Percentiles rank a stretch among this genome's conserved stretches.
Conservation (phyloP, 2,797 vertebrate species). For the Enteromius thamalakanensis region DNA sequence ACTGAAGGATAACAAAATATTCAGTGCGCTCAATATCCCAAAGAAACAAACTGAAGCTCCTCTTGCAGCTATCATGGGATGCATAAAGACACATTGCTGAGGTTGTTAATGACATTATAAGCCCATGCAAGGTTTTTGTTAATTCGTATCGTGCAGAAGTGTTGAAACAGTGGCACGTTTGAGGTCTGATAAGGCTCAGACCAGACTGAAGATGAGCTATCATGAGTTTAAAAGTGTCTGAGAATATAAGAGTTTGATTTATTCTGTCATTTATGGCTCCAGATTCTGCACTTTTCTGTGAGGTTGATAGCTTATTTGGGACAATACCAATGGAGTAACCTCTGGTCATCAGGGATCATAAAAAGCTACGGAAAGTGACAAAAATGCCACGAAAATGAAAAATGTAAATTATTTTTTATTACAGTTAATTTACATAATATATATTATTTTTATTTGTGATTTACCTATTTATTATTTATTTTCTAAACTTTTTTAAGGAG, state of each 20-base stretch:
- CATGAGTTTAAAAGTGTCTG: slow-evolving; percentile 66
- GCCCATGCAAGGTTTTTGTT: background rate
- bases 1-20: slow-evolving; percentile 55
- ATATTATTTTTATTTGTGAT: background rate
- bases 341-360: background rate
- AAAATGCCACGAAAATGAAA: background rate
- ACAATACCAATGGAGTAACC: background rate
- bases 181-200: background rate
- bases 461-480: background rate
- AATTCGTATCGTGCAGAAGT: background rate
- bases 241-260: slow-evolving; percentile 60
- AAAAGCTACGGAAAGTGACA: background rate
- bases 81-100: background rate
- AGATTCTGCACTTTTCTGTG: slow-evolving; percentile 53
- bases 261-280: slow-evolving; percentile 56
- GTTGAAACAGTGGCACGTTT: background rate
- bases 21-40: slow-evolving; percentile 7
- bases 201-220: slow-evolving; percentile 1
- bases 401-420: background rate
- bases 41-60: slow-evolving; percentile 6
- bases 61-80: slow-evolving; percentile 25
- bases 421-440: background rate
- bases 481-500: no score
- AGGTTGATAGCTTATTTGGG: slow-evolving; percentile 18
- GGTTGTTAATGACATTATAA: background rate